Percentiles rank a stretch among this genome's conserved stretches.
These are phyloP conservation scores for Lycopodina hypogea DNA, from an alignment of 37 sponge, comb jelly and placozoan species.

Conservation along the genomic window DNA sequence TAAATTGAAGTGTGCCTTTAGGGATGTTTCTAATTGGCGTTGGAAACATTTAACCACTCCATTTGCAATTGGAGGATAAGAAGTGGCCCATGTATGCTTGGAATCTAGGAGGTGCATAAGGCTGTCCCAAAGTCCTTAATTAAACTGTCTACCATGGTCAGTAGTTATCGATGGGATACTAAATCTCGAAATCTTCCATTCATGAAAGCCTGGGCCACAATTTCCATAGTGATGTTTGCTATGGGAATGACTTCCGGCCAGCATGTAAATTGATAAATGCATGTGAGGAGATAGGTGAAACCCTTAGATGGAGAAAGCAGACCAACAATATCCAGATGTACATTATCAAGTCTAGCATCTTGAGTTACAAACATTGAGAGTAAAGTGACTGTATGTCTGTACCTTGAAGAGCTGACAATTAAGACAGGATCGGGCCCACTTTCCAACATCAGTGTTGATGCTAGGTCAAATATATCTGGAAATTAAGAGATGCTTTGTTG, in stretches of 20 bases:
- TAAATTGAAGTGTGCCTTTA: slow-evolving; percentile 45
- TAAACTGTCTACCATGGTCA: slow-evolving; percentile 62
- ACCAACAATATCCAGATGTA: slow-evolving; percentile 66
- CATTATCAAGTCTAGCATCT: slow-evolving; percentile 33
- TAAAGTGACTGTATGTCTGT: slow-evolving; percentile 28
- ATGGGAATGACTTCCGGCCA: slow-evolving; percentile 64
- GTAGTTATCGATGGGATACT: slow-evolving; percentile 57
- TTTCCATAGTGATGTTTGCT: no score
- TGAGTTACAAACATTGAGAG: slow-evolving; percentile 40
- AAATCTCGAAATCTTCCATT: slow-evolving; percentile 53
- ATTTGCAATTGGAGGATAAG: slow-evolving; percentile 60
- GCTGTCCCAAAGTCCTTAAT: slow-evolving; percentile 29
- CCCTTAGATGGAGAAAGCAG: slow-evolving; percentile 59
- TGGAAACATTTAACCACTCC: slow-evolving; percentile 66
- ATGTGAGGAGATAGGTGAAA: slow-evolving; percentile 52
- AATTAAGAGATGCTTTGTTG: slow-evolving; percentile 20
- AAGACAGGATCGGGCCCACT: slow-evolving; percentile 53
- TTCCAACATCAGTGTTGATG: slow-evolving; percentile 45
- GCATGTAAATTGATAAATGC: slow-evolving; percentile 37
- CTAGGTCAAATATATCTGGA: slow-evolving; percentile 52
- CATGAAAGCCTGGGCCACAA: slow-evolving; percentile 52
- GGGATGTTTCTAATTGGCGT: slow-evolving; percentile 55
- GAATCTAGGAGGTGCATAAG: slow-evolving; percentile 46
- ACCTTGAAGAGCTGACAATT: slow-evolving; percentile 48
- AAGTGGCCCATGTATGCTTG: slow-evolving; percentile 44